These are phyloP conservation scores for Carettochelys insculpta DNA, from an alignment of 2,113 vertebrate genomes.

Conservation along the genomic window DNA sequence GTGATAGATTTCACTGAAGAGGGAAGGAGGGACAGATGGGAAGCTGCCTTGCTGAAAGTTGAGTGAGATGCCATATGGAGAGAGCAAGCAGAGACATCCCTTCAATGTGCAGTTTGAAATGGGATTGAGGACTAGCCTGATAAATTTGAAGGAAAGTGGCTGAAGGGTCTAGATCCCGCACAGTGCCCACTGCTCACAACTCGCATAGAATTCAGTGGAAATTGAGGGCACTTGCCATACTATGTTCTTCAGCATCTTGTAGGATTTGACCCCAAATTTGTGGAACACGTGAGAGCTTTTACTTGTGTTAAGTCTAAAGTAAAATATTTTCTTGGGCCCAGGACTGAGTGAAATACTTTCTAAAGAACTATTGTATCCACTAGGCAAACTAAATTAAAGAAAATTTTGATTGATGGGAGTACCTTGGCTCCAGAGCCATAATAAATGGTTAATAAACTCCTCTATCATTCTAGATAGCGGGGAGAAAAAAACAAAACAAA, in stretches of 20 bases:
- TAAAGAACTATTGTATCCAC: background rate
- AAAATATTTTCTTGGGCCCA: background rate
- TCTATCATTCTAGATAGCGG: background rate
- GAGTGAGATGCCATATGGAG: background rate
- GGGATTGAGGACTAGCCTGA: background rate
- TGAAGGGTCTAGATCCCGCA: background rate
- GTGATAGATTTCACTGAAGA: background rate
- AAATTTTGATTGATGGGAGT: background rate
- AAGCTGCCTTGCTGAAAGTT: background rate
- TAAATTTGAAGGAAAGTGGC: conserved; percentile 3
- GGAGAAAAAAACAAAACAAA: too few relatives aligned
- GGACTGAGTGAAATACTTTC: background rate
- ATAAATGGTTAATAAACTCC: background rate
- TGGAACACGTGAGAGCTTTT: background rate
- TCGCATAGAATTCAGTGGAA: background rate
- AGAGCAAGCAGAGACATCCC: conserved; percentile 17
- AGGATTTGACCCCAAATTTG: background rate
- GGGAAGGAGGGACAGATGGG: background rate
- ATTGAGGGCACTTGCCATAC: too few relatives aligned
- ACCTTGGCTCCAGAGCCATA: accelerated
- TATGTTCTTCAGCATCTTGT: background rate
- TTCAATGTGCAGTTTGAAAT: conserved; percentile 31
- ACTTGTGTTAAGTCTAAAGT: background rate
- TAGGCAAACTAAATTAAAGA: background rate
- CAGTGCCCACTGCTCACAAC: background rate